Evolutionary conservation across 2,888 invertebrate species (phyloP), one percentile per base, ranked within the genome.

Genomic region (Imbricaverruca yamaguchii): DNA sequence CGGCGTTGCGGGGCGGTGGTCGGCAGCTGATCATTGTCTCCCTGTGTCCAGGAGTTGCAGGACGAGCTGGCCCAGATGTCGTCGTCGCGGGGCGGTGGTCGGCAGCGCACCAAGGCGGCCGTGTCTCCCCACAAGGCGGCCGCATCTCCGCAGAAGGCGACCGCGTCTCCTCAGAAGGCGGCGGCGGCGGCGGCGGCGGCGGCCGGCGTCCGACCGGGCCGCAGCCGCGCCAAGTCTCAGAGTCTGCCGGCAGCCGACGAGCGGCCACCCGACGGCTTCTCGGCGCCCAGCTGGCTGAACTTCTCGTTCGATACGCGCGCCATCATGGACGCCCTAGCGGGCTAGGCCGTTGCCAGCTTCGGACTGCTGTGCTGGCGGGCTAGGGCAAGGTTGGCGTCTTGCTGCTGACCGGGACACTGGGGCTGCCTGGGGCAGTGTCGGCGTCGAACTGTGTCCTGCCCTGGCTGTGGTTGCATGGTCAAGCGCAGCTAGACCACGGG

Each of bases 11-110:
- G 15, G 61, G 80, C n/a, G n/a, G 55, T 15, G 8, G 39, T 39
- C 39, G 4, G 39, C 9, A 4, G 6, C 25, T n/a, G n/a, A n/a
- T n/a, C n/a, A n/a, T n/a, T n/a, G n/a, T n/a, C n/a, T n/a, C n/a
- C n/a, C n/a, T n/a, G 92, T 85, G 92, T 88, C 92, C 93, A 93
- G 93, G 93, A 87, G 1, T 85, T 86, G 53, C 23, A 39, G 25
- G 63, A 21, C 25, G 63, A 67, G n/a, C 67, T 15, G 53, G 23
- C 59, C 59, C 25, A 25, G 13, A 3, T 57, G 59, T 10, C 25
- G 80, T 10, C 25, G 80, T 61, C 57, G 12, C 57, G 80, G 15
- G 61, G 80, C n/a, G n/a, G 55, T 15, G 8, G 39, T 39, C 39
- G 4, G 39, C 9, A 4, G 6, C 25, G 3, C 39, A 0, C 53